Evolutionary conservation across 2,113 vertebrate species (phyloP).

Genomic region (Loxodonta africana): DNA sequence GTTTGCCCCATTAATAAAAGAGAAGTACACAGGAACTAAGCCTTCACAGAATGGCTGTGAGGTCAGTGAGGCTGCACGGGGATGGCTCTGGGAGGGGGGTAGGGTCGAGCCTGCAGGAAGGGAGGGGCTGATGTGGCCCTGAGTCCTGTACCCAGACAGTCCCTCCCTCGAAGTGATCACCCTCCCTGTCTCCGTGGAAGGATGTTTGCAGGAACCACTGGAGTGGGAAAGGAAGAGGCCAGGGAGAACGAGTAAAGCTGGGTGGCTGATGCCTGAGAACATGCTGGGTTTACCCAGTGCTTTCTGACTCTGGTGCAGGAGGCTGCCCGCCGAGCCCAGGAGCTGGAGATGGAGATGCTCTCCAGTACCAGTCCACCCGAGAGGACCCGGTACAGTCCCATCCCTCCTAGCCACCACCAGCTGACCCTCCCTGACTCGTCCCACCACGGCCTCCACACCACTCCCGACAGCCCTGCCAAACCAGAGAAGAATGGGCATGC

Average conservation of each 20-base stretch:
- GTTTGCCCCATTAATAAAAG: not conserved
- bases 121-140: not conserved
- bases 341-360: conserved; percentile 95
- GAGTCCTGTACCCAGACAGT: not conserved
- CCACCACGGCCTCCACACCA: conserved; percentile 89
- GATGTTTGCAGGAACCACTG: not conserved
- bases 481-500: conserved; percentile 94
- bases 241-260: not conserved
- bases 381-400: conserved; percentile 91
- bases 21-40: not conserved
- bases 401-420: conserved; percentile 89
- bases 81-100: not conserved
- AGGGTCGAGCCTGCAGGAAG: not conserved
- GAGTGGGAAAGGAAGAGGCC: not conserved
- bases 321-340: conserved; percentile 91
- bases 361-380: conserved; percentile 93
- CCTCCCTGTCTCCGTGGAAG: not conserved
- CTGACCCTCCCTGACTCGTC: conserved; percentile 89
- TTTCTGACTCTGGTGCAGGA: conserved; percentile 94
- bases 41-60: not conserved
- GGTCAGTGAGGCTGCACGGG: not conserved
- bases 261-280: not conserved
- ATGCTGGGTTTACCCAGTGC: not conserved
- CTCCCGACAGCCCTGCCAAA: conserved; percentile 90
- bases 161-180: not conserved